Percentiles rank a stretch among this genome's conserved stretches.
These are phyloP conservation scores for Malurus leucopterus DNA, from an alignment of 2,797 vertebrate species.

Conservation along the genomic window DNA sequence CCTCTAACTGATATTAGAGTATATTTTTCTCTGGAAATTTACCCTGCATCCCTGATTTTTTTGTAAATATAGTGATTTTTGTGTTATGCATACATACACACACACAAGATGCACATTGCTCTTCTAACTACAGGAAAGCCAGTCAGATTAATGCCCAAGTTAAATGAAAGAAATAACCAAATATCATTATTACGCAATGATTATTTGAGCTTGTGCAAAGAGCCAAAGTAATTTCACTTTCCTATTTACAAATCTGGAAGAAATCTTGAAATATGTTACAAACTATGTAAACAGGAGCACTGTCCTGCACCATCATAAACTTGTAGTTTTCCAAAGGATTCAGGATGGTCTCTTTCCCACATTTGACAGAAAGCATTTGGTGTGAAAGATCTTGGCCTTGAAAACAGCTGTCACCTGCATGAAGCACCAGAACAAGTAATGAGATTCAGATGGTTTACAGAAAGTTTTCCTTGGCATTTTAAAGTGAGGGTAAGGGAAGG, in stretches of 20 bases:
- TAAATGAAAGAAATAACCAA: background rate
- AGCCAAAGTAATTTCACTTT: conserved; percentile 7
- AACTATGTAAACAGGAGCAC: background rate
- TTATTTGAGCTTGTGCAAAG: background rate
- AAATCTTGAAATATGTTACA: background rate
- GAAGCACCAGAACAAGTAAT: background rate
- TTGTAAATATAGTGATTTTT: background rate
- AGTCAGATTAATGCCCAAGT: background rate
- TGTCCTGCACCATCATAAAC: background rate
- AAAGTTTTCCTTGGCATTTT: background rate
- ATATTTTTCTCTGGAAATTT: background rate
- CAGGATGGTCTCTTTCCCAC: background rate
- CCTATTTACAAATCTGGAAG: conserved; percentile 6
- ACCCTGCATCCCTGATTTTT: background rate
- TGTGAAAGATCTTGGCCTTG: background rate
- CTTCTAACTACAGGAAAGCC: background rate
- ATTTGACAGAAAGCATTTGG: background rate
- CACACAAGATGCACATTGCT: background rate
- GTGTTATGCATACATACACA: background rate
- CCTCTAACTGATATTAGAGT: background rate
- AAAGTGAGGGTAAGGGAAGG: background rate
- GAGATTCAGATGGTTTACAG: background rate
- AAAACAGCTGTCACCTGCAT: background rate
- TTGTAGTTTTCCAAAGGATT: background rate
- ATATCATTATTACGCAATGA: background rate